Evolutionary conservation across 2,113 vertebrate species (phyloP), one percentile per base, ranked within the genome.

Genomic region (Tyto alba): DNA sequence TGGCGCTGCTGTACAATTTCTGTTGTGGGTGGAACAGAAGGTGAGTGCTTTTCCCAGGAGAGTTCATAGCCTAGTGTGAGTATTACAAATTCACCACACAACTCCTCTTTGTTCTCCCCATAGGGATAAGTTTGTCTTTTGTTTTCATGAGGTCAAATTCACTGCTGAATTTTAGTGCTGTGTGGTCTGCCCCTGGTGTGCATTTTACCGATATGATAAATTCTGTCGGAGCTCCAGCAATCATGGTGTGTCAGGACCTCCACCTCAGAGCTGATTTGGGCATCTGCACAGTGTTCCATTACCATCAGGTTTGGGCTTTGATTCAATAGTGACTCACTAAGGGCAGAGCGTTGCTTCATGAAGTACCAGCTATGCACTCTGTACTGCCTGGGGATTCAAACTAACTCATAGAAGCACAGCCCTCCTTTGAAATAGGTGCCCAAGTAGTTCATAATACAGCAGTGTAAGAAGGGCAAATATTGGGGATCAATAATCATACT

Each of bases 291-390:
- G 45, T 75, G 48, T 92, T 97, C 76, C 63, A 62, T 89, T 89
- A 88, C n/a, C 75, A 83, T 66, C 50, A 73, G 45, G n/a, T 89
- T 67, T 92, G 94, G 96, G 94, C 77, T 84, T 89, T 75, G 74
- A 59, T 89, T 95, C 95, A 92, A 14, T 27, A 91, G 81, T 96
- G 92, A 95, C 86, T 97, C 94, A 80, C 47, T 82, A 92, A 95
- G 80, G 80, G 88, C 83, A 95, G 73, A 85, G 43, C 10, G 13
- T 62, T 89, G 76, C 86, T 87, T 92, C 78, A 41, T 75, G 66
- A 78, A 85, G 68, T 84, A 85, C 86, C 80, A 87, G 66, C 86
- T 81, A 34, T 50, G 73, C 11, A 5, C 29, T 75, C 56, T 0
- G 1, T 41, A 57, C 53, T 3, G 81, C 83, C 80, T 85, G 57